Evolutionary conservation across 2,888 invertebrate genomes (phyloP), one percentile per base, ranked within the genome.

Genomic region (Parnassius glacialis): DNA sequence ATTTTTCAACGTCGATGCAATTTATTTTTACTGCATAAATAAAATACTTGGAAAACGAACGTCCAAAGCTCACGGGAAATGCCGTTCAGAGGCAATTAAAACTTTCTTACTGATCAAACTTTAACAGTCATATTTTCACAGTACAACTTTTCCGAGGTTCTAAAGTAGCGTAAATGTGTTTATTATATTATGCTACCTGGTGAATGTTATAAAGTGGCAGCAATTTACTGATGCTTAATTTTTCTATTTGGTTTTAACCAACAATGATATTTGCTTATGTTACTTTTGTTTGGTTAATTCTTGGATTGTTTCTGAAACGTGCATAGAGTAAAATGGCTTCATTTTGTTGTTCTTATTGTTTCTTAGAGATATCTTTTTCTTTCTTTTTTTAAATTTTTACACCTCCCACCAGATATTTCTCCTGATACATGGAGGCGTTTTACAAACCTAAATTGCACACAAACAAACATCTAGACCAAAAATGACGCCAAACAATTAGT

Each of bases 81-180:
- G 80, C 77, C 81, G 79, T 85, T 85, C 85, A 85, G 80, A 81
- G 76, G 86, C 87, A 88, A 90, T 89, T 89, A 88, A 87, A 88
- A 89, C 85, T 88, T 87, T 84, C 70, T 70, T 76, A 81, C 81
- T 86, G 86, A 87, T 87, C 84, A 84, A 87, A 88, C 83, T 87
- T 85, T 78, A 80, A 77, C 80, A 83, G 83, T 86, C 84, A 84
- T 82, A 84, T 83, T 83, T 83, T 80, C 16, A 58, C 44, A 51
- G 58, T 54, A 58, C 58, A 62, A 57, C 62, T 62, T 62, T 53
- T 53, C 41, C 57, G 54, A 58, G 58, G 50, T 58, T 50, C 44
- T 54, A 51, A 58, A 62, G 62, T 55, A 45, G 45, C 62, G 54
- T 55, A 51, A 58, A 58, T 58, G 34, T 58, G 48, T 62, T 62